phyloP scores from a whole-genome alignment of 2,797 vertebrate genomes.

The Eulemur rubriventer region DNA sequence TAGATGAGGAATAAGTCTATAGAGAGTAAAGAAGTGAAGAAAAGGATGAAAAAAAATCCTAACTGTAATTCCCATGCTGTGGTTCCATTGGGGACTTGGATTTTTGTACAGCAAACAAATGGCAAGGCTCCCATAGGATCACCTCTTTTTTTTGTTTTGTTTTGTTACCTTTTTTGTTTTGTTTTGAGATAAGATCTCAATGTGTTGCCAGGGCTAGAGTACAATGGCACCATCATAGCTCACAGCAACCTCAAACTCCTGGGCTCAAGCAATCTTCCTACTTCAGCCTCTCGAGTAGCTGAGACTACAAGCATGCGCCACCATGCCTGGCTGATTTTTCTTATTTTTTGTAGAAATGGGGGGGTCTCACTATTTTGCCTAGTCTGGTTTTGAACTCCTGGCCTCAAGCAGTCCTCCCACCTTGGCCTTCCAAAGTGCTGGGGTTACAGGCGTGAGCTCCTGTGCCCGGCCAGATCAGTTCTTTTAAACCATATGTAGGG shows the following conservation, averaged over 20 bases:
- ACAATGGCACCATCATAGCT: not conserved
- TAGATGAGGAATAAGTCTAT: not conserved
- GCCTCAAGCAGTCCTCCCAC: not conserved
- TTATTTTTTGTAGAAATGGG: not conserved
- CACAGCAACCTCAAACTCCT: not conserved
- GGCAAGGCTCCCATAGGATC: not conserved
- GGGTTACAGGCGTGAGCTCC: not conserved
- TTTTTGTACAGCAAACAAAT: not conserved
- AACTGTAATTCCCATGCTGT: accelerated
- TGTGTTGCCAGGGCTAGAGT: not conserved
- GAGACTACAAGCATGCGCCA: not conserved
- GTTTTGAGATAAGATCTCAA: not conserved
- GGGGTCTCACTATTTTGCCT: not conserved
- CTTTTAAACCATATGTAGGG: not conserved
- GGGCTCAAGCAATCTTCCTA: not conserved
- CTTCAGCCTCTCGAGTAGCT: not conserved
- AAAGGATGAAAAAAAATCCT: not conserved
- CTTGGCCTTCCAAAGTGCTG: not conserved
- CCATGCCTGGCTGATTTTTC: not conserved
- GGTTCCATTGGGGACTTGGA: not conserved
- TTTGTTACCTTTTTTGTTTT: not conserved
- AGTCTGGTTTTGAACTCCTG: not conserved
- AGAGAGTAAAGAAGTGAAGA: not conserved
- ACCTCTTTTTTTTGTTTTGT: not conserved
- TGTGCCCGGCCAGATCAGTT: not conserved